A percentile compares a stretch with the other conserved stretches of the same genome.
phyloP scores from a whole-genome alignment of 2,797 vertebrate species.

The Myiotriccus ornatus region DNA sequence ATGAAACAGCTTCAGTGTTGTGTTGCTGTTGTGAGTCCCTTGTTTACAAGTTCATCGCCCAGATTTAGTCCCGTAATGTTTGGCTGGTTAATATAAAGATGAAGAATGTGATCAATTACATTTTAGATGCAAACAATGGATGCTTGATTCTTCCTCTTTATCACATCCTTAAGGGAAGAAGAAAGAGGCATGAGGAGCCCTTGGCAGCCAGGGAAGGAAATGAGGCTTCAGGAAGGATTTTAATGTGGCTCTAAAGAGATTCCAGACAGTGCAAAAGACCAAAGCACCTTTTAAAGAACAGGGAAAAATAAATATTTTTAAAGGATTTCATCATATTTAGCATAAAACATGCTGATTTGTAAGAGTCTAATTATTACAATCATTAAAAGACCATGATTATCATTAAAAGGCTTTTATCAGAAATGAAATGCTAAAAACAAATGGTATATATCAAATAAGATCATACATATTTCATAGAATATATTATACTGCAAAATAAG shows the following conservation, averaged over 20 bases:
- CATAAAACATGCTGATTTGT: slow-evolving; percentile 54
- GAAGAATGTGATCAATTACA: slow-evolving; percentile 24
- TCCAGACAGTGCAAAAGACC: slow-evolving; percentile 46
- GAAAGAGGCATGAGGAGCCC: neutral
- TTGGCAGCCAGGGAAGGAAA: slow-evolving; percentile 1
- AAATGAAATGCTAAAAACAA: slow-evolving; percentile 57
- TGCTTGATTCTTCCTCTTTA: slow-evolving; percentile 53
- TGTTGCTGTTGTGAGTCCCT: neutral
- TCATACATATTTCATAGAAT: slow-evolving; percentile 40
- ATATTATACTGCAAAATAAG: slow-evolving; percentile 52
- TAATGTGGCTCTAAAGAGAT: slow-evolving; percentile 30
- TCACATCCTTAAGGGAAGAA: slow-evolving; percentile 23
- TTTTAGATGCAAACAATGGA: slow-evolving; percentile 49
- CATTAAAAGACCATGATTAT: slow-evolving; percentile 29
- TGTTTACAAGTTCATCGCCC: neutral
- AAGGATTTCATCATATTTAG: slow-evolving; percentile 15
- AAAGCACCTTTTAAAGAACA: slow-evolving; percentile 52
- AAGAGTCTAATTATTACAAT: slow-evolving; percentile 32
- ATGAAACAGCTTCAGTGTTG: neutral
- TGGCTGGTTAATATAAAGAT: slow-evolving; percentile 1
- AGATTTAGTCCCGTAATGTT: neutral
- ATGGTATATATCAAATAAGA: slow-evolving; percentile 34
- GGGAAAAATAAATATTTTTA: slow-evolving; percentile 48
- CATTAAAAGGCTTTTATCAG: slow-evolving; percentile 61
- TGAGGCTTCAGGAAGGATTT: slow-evolving; percentile 27